Evolutionary conservation across 2,113 vertebrate species (phyloP).

Genomic region (Coregonus clupeaformis): DNA sequence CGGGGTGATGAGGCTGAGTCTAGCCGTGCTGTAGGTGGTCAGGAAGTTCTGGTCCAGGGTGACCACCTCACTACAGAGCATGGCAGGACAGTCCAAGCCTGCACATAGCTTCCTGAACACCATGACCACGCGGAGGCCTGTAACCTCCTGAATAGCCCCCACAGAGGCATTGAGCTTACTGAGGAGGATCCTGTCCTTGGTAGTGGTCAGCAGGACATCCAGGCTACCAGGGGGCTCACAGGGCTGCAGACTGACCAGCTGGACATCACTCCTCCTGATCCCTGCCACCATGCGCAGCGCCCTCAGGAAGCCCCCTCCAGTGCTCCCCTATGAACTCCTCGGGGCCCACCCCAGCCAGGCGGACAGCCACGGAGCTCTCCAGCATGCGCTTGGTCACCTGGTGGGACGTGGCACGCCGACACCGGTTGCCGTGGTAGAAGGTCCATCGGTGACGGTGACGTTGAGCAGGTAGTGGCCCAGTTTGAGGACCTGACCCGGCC

Average conservation of each 20-base stretch:
- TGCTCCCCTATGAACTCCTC: slow-evolving; percentile 82
- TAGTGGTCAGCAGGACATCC: slow-evolving; percentile 74
- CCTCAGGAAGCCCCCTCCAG: slow-evolving; percentile 83
- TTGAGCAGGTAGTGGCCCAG: slow-evolving; percentile 80
- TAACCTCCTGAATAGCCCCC: slow-evolving; percentile 76
- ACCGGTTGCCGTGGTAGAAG: slow-evolving; percentile 71
- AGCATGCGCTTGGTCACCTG: slow-evolving; percentile 76
- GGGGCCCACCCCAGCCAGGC: slow-evolving; percentile 78
- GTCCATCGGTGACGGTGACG: slow-evolving; percentile 81
- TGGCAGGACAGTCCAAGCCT: slow-evolving; percentile 73
- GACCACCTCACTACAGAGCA: slow-evolving; percentile 77
- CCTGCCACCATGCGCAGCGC: slow-evolving; percentile 74
- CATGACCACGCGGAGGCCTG: slow-evolving; percentile 73
- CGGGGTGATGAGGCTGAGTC: slow-evolving; percentile 81
- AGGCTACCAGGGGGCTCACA: slow-evolving; percentile 70
- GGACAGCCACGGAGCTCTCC: slow-evolving; percentile 73
- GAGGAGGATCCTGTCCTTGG: slow-evolving; percentile 68
- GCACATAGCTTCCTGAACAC: slow-evolving; percentile 77
- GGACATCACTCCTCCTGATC: slow-evolving; percentile 70
- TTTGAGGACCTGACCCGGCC: slow-evolving; percentile 65
- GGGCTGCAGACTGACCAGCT: slow-evolving; percentile 79
- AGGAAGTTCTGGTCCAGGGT: slow-evolving; percentile 75
- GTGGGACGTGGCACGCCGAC: slow-evolving; percentile 77
- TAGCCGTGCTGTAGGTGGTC: slow-evolving; percentile 80
- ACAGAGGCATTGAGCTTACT: slow-evolving; percentile 80